Conservation (phyloP, 2,888 invertebrate species). For the Conomelus anceps region DNA sequence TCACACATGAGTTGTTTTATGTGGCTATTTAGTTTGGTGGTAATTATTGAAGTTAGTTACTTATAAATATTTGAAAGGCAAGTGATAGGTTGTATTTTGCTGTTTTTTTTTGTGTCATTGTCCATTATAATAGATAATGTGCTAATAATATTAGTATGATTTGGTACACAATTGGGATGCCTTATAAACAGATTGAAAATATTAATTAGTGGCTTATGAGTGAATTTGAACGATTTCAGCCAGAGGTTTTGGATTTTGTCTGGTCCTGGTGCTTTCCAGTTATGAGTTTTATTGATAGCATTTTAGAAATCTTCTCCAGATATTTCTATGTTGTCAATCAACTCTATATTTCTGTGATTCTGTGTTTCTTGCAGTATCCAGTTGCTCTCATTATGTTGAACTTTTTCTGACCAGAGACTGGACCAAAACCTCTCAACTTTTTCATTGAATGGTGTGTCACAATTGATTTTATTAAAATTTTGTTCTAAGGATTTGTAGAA, state of each 20-base stretch:
- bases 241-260: constrained; percentile 24
- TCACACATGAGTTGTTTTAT: constrained; percentile 9
- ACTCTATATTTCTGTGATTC: not conserved
- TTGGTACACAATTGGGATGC: not conserved
- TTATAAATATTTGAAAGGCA: constrained; percentile 15
- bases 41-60: constrained; percentile 3
- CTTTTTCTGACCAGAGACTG: not conserved
- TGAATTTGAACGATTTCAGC: constrained; percentile 15
- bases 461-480: not conserved
- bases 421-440: not conserved
- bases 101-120: constrained; percentile 1
- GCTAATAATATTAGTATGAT: constrained; percentile 2
- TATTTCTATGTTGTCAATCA: not conserved
- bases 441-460: not conserved
- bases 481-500: not conserved
- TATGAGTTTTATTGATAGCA: not conserved
- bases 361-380: not conserved
- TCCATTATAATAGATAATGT: constrained; percentile 13
- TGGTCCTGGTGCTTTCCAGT: constrained; percentile 24
- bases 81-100: constrained; percentile 17
- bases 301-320: not conserved
- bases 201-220: not conserved
- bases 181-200: not conserved
- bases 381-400: not conserved
- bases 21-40: constrained; percentile 8